Base-by-base conservation (phyloP, 2,888 invertebrate species). In the Syrista parreyssii region DNA sequence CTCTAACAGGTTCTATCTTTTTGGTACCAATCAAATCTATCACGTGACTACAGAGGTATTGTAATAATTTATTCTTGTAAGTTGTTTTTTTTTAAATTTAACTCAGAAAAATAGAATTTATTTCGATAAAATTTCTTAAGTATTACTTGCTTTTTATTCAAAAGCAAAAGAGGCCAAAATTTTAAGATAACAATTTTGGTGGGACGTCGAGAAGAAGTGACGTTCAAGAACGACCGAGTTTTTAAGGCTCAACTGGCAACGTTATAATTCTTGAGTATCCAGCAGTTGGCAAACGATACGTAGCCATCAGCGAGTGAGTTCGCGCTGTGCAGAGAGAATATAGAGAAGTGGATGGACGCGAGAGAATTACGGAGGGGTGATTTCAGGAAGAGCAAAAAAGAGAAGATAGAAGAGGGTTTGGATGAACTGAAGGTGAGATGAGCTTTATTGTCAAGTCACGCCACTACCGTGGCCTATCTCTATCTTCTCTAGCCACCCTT, bases 371-470 rank as follows among this genome's bases (percentile, higher is more conserved):
- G 77, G 72, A 78, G 81, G 79, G 78, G 79, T 76, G 78, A 79
- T 80, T 77, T 72, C 73, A 72, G 74, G 80, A 83, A 82, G 81
- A 80, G 82, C 80, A 79, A 81, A 76, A 80, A 82, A 82, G 23
- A 55, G 23, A 55, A 55, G 55, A 23, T 23, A 55, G 55, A 55
- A 55, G 55, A 23, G 55, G 55, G 23, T 55, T 55, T 71, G 79
- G 33, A 74, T n/a, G 36, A 71, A 68, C 74, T 75, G 75, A 86
- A 87, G 87, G 86, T 89, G 88, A 88, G 87, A 87, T 84, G 88
- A 89, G 87, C 87, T 90, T 89, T 89, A 91, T 90, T 90, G 90
- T 91, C 89, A 86, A 90, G 91, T 90, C 91, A 88, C 90, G 90
- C 82, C 86, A 85, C 82, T 86, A 86, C 85, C 91, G 91, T 91